Conservation (phyloP, 2,113 vertebrate genomes). For the Rana temporaria region DNA sequence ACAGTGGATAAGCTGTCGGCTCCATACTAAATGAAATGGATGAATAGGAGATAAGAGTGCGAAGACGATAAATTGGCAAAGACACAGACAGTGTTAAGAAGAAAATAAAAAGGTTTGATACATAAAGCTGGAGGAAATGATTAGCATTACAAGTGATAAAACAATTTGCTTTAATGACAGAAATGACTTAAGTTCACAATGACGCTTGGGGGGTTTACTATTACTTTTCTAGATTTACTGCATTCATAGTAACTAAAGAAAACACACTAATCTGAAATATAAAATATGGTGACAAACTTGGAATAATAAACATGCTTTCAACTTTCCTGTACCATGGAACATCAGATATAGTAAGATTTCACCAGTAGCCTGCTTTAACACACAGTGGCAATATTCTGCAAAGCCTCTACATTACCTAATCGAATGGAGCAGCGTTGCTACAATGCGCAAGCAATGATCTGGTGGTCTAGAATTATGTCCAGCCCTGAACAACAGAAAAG, state of each 20-base stretch:
- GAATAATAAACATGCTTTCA: too few relatives aligned
- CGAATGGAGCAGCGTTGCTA: too few relatives aligned
- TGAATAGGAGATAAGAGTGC: constrained; percentile 57
- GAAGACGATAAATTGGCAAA: constrained; percentile 58
- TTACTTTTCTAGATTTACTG: not conserved
- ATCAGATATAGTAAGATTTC: too few relatives aligned
- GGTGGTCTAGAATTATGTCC: too few relatives aligned
- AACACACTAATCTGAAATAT: too few relatives aligned
- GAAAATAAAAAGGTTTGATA: constrained; percentile 47
- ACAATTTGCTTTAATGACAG: constrained; percentile 52
- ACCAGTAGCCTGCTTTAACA: too few relatives aligned
- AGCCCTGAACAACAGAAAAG: too few relatives aligned
- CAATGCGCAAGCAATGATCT: too few relatives aligned
- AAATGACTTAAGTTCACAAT: constrained; percentile 11
- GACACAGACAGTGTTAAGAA: constrained; percentile 48
- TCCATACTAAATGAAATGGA: constrained; percentile 59
- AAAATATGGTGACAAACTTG: too few relatives aligned
- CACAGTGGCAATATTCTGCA: too few relatives aligned
- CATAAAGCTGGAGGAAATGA: constrained; percentile 38
- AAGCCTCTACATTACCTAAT: too few relatives aligned
- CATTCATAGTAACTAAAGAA: constrained; percentile 7
- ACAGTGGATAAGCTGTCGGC: constrained; percentile 58
- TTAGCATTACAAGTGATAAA: constrained; percentile 49
- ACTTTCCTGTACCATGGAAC: too few relatives aligned
- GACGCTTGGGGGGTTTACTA: not conserved